Evolutionary conservation across 37 sponge, comb jelly and placozoan species (phyloP).

Genomic region (Ephydatia muelleri): DNA sequence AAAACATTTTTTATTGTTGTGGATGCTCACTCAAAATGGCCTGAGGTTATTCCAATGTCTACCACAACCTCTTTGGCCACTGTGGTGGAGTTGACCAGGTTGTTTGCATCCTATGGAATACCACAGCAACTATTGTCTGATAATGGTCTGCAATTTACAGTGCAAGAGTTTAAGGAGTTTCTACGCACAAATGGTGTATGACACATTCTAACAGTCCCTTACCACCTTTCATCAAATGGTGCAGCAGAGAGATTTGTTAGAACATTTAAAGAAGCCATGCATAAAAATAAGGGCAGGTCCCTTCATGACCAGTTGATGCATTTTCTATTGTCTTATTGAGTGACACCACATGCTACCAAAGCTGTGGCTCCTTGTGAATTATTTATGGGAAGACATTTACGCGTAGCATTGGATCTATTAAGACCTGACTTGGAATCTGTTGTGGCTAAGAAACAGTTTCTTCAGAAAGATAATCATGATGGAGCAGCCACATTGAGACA

Average conservation of each 20-base stretch:
- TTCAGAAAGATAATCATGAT: constrained; percentile 28
- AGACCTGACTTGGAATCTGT: not conserved
- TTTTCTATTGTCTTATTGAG: constrained; percentile 9
- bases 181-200: constrained; percentile 1
- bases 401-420: constrained; percentile 24
- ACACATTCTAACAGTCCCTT: constrained; percentile 11
- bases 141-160: constrained; percentile 24
- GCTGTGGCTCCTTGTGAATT: constrained; percentile 4
- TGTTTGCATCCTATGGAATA: no score
- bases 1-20: no score
- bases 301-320: not conserved
- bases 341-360: constrained; percentile 8
- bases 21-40: constrained; percentile 43
- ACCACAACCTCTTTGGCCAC: constrained; percentile 13
- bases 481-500: not conserved
- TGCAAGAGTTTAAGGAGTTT: constrained; percentile 15
- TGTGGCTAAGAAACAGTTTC: constrained; percentile 7
- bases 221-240: no score
- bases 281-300: not conserved
- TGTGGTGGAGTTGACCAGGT: not conserved
- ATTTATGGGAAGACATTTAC: constrained; percentile 6
- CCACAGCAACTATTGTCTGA: constrained; percentile 20
- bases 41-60: constrained; percentile 27
- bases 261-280: constrained; percentile 16
- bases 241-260: constrained; percentile 27